Percentiles rank a stretch among this genome's conserved stretches.
phyloP scores from a whole-genome alignment of 1,140 invertebrate species.

The Gonioctena quinquepunctata region DNA sequence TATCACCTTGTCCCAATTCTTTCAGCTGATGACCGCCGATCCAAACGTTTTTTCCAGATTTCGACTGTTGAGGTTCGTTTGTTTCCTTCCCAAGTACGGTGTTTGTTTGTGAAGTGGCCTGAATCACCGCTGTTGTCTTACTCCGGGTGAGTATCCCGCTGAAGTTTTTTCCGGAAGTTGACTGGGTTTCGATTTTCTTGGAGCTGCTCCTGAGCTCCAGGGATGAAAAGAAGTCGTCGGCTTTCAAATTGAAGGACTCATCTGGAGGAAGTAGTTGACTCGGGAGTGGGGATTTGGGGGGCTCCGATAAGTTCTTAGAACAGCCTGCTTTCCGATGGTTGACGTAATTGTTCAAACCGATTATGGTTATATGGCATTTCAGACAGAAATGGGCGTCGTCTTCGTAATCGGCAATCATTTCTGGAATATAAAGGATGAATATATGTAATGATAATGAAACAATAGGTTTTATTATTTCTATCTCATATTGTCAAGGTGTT shows the following conservation, averaged over 20 bases:
- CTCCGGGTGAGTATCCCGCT: constrained; percentile 55
- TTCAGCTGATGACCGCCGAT: constrained; percentile 63
- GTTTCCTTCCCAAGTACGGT: constrained; percentile 41
- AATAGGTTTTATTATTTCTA: too few species aligned
- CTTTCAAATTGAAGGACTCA: constrained; percentile 64
- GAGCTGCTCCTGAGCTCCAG: constrained; percentile 79
- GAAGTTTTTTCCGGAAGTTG: constrained; percentile 54
- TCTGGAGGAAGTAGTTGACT: constrained; percentile 43
- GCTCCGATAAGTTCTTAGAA: constrained; percentile 42
- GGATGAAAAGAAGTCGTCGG: constrained; percentile 84
- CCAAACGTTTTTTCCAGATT: constrained; percentile 60
- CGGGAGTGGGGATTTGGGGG: constrained; percentile 57
- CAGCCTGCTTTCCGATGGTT: constrained; percentile 74
- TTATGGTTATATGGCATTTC: constrained; percentile 79
- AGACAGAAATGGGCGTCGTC: constrained; percentile 85
- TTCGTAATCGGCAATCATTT: constrained; percentile 62
- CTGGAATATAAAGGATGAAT: neutral
- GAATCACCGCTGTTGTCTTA: constrained; percentile 55
- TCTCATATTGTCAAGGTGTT: too few species aligned
- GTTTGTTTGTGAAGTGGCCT: constrained; percentile 35
- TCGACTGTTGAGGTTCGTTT: constrained; percentile 53
- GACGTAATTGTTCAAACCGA: constrained; percentile 79
- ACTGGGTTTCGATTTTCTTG: constrained; percentile 56
- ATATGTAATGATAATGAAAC: too few species aligned
- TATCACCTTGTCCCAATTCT: constrained; percentile 59